phyloP scores from a whole-genome alignment of 30 jellyfish, hydroid and myxozoan genomes.

The Nemopilema nomurai region DNA sequence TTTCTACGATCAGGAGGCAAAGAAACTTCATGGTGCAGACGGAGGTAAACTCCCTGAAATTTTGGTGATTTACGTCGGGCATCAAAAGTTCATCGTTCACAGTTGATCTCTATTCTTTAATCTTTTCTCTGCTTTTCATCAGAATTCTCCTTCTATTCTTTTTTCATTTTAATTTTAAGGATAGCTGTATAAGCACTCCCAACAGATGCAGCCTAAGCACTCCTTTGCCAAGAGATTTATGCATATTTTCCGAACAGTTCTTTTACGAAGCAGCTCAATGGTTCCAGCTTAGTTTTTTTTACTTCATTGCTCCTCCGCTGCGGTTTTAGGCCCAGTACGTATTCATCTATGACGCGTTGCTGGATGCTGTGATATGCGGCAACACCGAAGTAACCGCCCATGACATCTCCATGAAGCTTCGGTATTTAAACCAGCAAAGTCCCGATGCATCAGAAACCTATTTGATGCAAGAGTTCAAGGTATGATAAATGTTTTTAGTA shows the following conservation, averaged over 20 bases:
- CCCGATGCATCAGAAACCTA: slow-evolving; percentile 85
- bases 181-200: no score
- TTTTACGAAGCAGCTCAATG: no score
- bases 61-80: not conserved
- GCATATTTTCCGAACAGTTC: no score
- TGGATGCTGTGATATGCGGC: slow-evolving; percentile 95
- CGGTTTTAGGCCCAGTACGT: slow-evolving; percentile 79
- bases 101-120: no score
- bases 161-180: no score
- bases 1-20: slow-evolving; percentile 75
- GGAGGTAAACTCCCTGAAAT: slow-evolving; percentile 56
- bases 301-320: not conserved
- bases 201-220: no score
- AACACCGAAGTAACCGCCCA: slow-evolving; percentile 92
- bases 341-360: slow-evolving; percentile 86
- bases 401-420: slow-evolving; percentile 74
- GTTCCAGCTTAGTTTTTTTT: no score
- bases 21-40: slow-evolving; percentile 94
- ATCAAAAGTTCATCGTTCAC: not conserved
- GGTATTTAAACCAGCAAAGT: slow-evolving; percentile 75
- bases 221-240: no score
- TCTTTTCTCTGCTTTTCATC: no score
- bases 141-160: not conserved
- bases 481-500: not conserved
- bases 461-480: slow-evolving; percentile 92